These are phyloP conservation scores for Drosophila varians DNA, from an alignment of 1,140 invertebrate species.

Conservation along the genomic window DNA sequence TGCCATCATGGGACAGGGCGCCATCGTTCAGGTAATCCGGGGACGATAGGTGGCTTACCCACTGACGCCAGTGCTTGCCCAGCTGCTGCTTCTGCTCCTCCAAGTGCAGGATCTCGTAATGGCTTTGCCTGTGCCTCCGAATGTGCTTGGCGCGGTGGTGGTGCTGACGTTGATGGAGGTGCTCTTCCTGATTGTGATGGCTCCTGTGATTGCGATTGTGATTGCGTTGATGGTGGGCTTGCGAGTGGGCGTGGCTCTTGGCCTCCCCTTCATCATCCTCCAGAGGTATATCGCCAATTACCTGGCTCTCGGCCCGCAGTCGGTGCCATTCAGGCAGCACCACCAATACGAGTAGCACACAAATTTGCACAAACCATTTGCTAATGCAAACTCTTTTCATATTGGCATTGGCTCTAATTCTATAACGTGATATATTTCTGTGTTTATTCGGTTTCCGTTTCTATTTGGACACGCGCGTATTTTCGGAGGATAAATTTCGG, in stretches of 20 bases:
- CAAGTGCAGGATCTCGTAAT: slow-evolving; percentile 55
- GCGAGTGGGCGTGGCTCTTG: neutral
- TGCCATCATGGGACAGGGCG: neutral
- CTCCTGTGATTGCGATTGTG: slow-evolving; percentile 22
- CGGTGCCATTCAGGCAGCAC: slow-evolving; percentile 15
- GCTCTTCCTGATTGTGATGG: slow-evolving; percentile 24
- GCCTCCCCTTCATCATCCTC: neutral
- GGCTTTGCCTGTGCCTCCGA: slow-evolving; percentile 32
- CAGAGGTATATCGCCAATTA: slow-evolving; percentile 63
- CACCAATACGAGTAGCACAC: slow-evolving; percentile 38
- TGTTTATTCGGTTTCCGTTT: slow-evolving; percentile 7
- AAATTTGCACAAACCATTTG: slow-evolving; percentile 43
- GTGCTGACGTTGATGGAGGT: slow-evolving; percentile 46
- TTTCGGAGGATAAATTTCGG: slow-evolving; percentile 8
- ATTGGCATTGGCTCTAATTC: slow-evolving; percentile 37
- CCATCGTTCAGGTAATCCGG: slow-evolving; percentile 55
- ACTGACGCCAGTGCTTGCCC: slow-evolving; percentile 56
- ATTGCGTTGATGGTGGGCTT: slow-evolving; percentile 3
- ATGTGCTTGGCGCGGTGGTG: slow-evolving; percentile 27
- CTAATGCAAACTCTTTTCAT: slow-evolving; percentile 55
- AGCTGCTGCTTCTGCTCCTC: slow-evolving; percentile 59
- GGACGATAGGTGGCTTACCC: slow-evolving; percentile 27
- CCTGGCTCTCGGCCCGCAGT: slow-evolving; percentile 52
- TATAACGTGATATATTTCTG: slow-evolving; percentile 19
- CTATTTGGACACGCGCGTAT: slow-evolving; percentile 12